Base-by-base conservation (phyloP, 2,113 vertebrate genomes). In the Scalopus aquaticus region DNA sequence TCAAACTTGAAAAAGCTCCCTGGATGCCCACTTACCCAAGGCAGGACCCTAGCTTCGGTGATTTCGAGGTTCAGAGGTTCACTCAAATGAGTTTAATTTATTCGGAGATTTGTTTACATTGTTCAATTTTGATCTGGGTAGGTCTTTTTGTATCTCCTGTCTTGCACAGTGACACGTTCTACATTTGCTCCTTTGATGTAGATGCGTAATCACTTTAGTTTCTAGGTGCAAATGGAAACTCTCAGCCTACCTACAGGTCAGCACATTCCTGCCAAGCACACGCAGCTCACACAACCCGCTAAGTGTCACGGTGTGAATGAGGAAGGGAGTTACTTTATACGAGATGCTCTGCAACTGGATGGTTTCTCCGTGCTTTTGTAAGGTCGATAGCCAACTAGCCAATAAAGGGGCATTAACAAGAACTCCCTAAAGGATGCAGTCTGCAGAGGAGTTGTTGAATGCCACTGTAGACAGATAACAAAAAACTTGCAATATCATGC, bases 51-150 rank as follows among this genome's bases (percentile, higher is more conserved):
- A 7, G 46, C 12, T 70, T 67, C 51, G 0, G n/a, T 73, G 32
- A 77, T 88, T 94, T 74, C 69, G 16, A 79, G 86, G 42, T 81
- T 88, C 42, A 86, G 10, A 79, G 35, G 86, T 91, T 91, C 60
- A 83, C 19, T 89, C 51, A 97, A 78, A 91, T 87, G 9, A n/a
- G n/a, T n/a, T n/a, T n/a, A n/a, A 89, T 70, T 94, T 88, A 82
- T 83, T 88, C 89, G 28, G 32, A 35, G 39, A 82, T 69, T 93
- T 79, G n/a, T 67, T 72, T 28, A 95, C 82, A 67, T 20, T 91
- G 2, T n/a, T 89, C n/a, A 88, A 10, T 44, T 91, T 93, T 65
- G 5, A 72, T 88, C 7, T 64, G n/a, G 20, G 4, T 78, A 81
- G 37, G 11, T 6, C 56, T 79, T 74, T 44, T 82, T 54, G 54